phyloP scores from a whole-genome alignment of 1,140 invertebrate species.

The Lasioglossum baleicum region DNA sequence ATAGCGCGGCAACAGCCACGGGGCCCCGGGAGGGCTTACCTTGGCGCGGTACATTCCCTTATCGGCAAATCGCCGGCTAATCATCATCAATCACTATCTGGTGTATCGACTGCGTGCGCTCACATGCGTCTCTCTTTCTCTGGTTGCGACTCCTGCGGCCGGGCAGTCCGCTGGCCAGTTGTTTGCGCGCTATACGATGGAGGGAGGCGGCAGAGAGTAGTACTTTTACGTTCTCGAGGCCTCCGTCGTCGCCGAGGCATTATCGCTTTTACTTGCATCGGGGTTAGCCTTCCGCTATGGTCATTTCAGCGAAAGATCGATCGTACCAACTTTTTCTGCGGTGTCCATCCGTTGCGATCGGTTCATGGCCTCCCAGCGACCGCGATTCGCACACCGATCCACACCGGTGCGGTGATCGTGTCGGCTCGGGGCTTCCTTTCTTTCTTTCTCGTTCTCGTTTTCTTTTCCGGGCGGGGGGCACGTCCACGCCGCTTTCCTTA shows the following conservation, averaged over 20 bases:
- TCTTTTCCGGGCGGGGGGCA: background rate
- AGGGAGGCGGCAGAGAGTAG: background rate
- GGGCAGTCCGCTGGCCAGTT: slow-evolving; percentile 29
- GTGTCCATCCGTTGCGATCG: background rate
- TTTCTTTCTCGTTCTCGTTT: background rate
- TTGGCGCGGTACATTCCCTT: slow-evolving; percentile 68
- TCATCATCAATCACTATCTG: slow-evolving; percentile 78
- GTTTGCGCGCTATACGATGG: slow-evolving; percentile 25
- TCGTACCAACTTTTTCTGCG: slow-evolving; percentile 19
- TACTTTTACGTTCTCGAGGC: slow-evolving; percentile 53
- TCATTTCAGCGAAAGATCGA: slow-evolving; percentile 51
- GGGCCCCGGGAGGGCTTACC: slow-evolving; percentile 39
- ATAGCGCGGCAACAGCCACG: slow-evolving; percentile 62
- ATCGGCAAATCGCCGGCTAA: slow-evolving; percentile 78
- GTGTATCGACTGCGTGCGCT: slow-evolving; percentile 49
- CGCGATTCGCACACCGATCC: background rate
- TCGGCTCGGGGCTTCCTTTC: background rate
- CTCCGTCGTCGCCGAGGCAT: slow-evolving; percentile 30
- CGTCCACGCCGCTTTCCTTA: too few relatives aligned
- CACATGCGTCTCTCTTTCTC: slow-evolving; percentile 27
- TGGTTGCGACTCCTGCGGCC: too few relatives aligned
- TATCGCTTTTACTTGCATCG: slow-evolving; percentile 47
- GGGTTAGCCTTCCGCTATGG: slow-evolving; percentile 43
- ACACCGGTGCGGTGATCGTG: too few relatives aligned
- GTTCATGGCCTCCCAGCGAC: slow-evolving; percentile 17